Conservation (phyloP, 1,140 invertebrate species). For the Drosophila prosaltans region DNA sequence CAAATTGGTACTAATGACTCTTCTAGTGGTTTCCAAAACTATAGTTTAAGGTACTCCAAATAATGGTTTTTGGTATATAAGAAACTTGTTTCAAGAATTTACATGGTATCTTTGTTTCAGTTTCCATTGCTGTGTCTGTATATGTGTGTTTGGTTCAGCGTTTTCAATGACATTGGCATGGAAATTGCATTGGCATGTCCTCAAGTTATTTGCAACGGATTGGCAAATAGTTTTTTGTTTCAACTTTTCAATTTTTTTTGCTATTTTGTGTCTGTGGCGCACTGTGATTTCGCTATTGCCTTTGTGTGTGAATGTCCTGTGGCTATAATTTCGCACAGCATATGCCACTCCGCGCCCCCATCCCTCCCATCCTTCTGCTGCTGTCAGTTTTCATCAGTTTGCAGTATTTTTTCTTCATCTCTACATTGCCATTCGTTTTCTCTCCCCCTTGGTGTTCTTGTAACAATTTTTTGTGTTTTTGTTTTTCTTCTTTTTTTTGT, state of each 20-base stretch:
- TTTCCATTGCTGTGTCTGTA: not conserved
- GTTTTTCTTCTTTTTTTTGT: slow-evolving; percentile 16
- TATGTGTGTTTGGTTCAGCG: not conserved
- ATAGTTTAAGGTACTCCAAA: too few species aligned
- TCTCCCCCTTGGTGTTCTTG: not conserved
- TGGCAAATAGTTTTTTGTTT: slow-evolving; percentile 24
- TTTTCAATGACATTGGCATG: slow-evolving; percentile 22
- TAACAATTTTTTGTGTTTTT: not conserved
- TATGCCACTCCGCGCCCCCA: not conserved
- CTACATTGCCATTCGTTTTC: not conserved
- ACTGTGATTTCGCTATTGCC: slow-evolving; percentile 55
- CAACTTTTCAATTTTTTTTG: slow-evolving; percentile 3
- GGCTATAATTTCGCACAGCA: slow-evolving; percentile 71
- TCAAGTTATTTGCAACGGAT: slow-evolving; percentile 63
- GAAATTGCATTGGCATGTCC: slow-evolving; percentile 77
- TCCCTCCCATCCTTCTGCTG: not conserved
- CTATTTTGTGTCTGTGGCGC: slow-evolving; percentile 24
- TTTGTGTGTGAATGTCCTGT: slow-evolving; percentile 56
- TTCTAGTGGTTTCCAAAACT: too few species aligned
- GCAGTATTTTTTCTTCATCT: not conserved
- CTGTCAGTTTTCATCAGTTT: slow-evolving; percentile 73
- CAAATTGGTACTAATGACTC: too few species aligned
- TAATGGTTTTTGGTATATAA: too few species aligned
- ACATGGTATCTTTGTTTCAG: not conserved
- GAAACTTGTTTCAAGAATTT: not conserved